Conservation (phyloP, 2,113 vertebrate species). For the Acanthisitta chloris region DNA sequence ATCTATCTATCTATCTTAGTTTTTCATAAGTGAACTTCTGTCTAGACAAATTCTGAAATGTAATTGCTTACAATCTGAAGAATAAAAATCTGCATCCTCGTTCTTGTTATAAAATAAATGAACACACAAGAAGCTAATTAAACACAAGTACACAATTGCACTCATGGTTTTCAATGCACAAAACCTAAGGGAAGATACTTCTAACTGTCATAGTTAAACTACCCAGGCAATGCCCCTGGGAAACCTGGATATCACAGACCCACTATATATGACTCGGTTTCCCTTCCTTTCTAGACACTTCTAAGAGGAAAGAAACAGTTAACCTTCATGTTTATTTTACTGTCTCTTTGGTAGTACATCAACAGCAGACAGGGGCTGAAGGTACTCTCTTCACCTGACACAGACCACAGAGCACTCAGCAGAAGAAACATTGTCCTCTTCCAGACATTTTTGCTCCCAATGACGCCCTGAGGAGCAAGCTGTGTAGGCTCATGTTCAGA, state of each 20-base stretch:
- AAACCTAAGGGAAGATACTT: not conserved
- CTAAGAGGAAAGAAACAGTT: not conserved
- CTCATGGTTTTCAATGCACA: not conserved
- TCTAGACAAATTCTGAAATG: not conserved
- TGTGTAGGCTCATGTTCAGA: not conserved
- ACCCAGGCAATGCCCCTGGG: not conserved
- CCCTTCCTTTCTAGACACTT: not conserved
- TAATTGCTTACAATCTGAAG: not conserved
- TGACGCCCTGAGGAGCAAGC: not conserved
- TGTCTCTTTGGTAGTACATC: not conserved
- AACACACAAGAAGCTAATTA: not conserved
- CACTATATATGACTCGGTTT: not conserved
- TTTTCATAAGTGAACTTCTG: not conserved
- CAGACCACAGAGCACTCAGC: not conserved
- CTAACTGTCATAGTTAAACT: not conserved
- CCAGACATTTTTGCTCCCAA: not conserved
- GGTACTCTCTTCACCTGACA: not conserved
- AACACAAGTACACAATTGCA: not conserved
- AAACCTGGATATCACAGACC: not conserved
- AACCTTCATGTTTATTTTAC: not conserved
- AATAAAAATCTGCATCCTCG: not conserved
- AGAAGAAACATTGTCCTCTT: not conserved
- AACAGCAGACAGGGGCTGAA: not conserved
- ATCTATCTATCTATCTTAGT: not conserved
- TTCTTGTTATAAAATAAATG: not conserved